Evolutionary conservation across 2,888 invertebrate species (phyloP), one percentile per base, ranked within the genome.

Genomic region (Bombyx huttoni): DNA sequence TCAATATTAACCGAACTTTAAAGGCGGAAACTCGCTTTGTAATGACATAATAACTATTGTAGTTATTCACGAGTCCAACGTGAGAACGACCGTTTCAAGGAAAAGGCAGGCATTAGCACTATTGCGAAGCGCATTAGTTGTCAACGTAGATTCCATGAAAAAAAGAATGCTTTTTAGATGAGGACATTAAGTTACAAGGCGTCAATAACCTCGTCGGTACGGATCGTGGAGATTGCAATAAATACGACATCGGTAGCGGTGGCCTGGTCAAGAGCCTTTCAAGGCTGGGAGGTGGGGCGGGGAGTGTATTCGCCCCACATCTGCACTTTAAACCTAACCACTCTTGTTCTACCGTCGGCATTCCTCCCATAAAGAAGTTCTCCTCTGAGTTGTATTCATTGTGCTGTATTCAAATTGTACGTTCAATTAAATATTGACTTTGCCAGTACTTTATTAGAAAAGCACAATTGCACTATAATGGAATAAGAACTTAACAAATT

Each of bases 251-350:
- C 81, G 81, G 72, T 81, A 76, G 70, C 75, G 73, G 71, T 82
- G 86, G 83, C 75, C 84, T 88, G 87, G 88, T 88, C 88, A 87
- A 87, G 87, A 86, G 86, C 87, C 87, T 88, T 87, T 88, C 88
- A 87, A 88, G 87, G 88, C 81, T 83, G 78, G 80, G 85, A 80
- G 79, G 82, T 77, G 83, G 82, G 79, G 84, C 78, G 85, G 85
- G 85, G 86, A 75, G 79, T 72, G 73, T 64, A 72, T 67, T 67
- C 68, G 79, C 76, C 78, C 83, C 77, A 81, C 78, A 84, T 85
- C 79, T 84, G 79, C 75, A 77, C 70, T 71, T 70, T 73, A 62
- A 40, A 61, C 68, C 65, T 59, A 68, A 58, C 72, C 70, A 74
- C 75, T 83, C 69, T 78, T 75, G 73, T 67, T 68, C 70, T 78